These are phyloP conservation scores for Syngnathus floridae DNA, from an alignment of 2,113 vertebrate species.

Conservation along the genomic window DNA sequence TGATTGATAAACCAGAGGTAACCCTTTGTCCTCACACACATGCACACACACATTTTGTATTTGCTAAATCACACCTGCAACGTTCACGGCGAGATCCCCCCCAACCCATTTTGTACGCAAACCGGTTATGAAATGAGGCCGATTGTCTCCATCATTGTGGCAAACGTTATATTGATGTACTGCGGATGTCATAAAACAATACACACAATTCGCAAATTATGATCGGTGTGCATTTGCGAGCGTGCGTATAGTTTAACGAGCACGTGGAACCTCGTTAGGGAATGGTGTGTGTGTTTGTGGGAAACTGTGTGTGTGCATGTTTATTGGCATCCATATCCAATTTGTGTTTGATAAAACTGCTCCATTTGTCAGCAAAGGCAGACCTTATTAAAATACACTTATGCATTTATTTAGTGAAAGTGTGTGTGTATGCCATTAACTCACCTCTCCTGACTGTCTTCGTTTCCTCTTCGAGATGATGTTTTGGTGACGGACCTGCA, in stretches of 20 bases:
- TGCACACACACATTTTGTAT: background rate
- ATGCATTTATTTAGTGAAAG: slow-evolving; percentile 24
- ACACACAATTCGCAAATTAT: background rate
- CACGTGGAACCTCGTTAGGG: slow-evolving; percentile 4
- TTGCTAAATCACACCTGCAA: background rate
- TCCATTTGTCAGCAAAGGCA: slow-evolving; percentile 40
- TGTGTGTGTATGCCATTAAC: slow-evolving; percentile 14
- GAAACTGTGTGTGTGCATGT: background rate
- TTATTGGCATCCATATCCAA: background rate
- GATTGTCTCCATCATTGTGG: too few species aligned
- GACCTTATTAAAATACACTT: slow-evolving; percentile 61
- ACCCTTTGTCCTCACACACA: slow-evolving; percentile 50
- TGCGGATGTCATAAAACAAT: background rate
- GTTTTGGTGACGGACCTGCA: slow-evolving; percentile 28
- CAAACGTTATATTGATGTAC: too few species aligned
- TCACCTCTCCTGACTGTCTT: slow-evolving; percentile 79
- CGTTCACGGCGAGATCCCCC: background rate
- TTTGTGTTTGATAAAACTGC: slow-evolving; percentile 31
- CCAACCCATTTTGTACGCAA: too few species aligned
- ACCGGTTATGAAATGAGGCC: too few species aligned
- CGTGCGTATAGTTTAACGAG: background rate
- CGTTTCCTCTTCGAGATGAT: slow-evolving; percentile 76
- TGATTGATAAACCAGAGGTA: slow-evolving; percentile 65
- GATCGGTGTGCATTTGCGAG: background rate
- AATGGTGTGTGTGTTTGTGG: background rate